Conservation (phyloP, 2,888 invertebrate species). For the Mimumesa dahlbomi region DNA sequence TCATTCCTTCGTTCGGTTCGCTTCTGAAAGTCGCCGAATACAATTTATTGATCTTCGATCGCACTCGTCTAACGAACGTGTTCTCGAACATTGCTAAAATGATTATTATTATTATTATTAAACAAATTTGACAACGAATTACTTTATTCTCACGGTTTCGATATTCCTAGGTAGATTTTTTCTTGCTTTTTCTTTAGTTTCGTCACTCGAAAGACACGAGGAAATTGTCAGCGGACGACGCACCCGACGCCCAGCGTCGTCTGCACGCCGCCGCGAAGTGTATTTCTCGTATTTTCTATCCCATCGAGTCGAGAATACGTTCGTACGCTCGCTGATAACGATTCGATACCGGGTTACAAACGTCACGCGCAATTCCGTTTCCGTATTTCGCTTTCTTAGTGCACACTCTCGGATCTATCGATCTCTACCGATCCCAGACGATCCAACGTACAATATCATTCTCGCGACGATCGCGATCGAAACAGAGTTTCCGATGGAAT, state of each 20-base stretch:
- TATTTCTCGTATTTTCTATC: conserved; percentile 23
- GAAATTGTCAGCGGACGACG: conserved; percentile 31
- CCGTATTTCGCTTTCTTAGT: background rate
- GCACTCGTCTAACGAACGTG: conserved; percentile 12
- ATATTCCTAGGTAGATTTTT: too few species aligned
- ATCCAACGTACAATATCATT: background rate
- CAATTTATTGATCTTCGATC: background rate
- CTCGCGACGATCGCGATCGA: conserved; percentile 10
- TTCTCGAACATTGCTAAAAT: conserved; percentile 11
- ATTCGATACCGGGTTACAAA: conserved; percentile 27
- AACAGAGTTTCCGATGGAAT: background rate
- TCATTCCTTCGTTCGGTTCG: background rate
- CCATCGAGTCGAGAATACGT: conserved; percentile 34
- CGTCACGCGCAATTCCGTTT: conserved; percentile 11
- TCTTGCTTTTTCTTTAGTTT: background rate
- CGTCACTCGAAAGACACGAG: background rate
- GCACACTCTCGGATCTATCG: background rate
- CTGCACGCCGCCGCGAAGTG: conserved; percentile 28
- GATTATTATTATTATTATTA: too few species aligned
- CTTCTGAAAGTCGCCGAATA: background rate
- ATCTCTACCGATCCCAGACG: background rate
- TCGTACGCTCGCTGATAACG: conserved; percentile 37
- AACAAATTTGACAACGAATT: too few species aligned
- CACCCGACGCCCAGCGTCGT: conserved; percentile 66
- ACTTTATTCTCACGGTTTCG: too few species aligned